Evolutionary conservation across 1,140 invertebrate genomes (phyloP), one percentile per base, ranked within the genome.

Genomic region (Eriosoma lanigerum): DNA sequence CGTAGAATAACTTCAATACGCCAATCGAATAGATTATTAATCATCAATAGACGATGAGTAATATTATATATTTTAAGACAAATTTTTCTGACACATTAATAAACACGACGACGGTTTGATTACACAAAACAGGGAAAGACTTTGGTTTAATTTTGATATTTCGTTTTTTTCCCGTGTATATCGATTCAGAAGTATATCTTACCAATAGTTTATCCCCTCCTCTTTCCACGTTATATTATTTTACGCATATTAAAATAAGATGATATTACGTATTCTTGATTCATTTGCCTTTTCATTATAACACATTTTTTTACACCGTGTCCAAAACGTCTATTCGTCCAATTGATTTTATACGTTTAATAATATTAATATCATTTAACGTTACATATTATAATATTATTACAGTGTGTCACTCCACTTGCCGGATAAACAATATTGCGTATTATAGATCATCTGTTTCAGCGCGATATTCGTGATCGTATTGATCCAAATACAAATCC

Each of bases 281-380:
- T n/a, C n/a, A n/a, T 17, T 64, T 54, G 54, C 54, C 26, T 54
- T 54, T 50, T 70, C 26, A 50, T 50, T 26, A 2, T 21, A 24
- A 64, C 32, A 64, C 32, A 21, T 21, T 38, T 64, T 38, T 64
- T 64, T 70, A 24, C 24, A 29, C 21, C 73, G 15, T 76, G 73
- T 76, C 73, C 21, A 76, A n/a, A 76, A 76, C 73, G 54, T 76
- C 73, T 46, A 76, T 76, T 76, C 73, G 19, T 60, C 8, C 3
- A 38, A 60, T 46, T 26, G 54, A 46, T 60, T 76, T 60, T 76
- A 24, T 38, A 56, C 44, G 54, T 60, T 58, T 75, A 56, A 60
- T 24, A n/a, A n/a, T n/a, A n/a, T n/a, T n/a, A n/a, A n/a, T n/a
- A n/a, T n/a, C n/a, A n/a, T n/a, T n/a, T n/a, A n/a, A n/a, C n/a